Evolutionary conservation across 2,797 vertebrate genomes (phyloP), one percentile per base, ranked within the genome.

Genomic region (Sebastes kiyomatsui): DNA sequence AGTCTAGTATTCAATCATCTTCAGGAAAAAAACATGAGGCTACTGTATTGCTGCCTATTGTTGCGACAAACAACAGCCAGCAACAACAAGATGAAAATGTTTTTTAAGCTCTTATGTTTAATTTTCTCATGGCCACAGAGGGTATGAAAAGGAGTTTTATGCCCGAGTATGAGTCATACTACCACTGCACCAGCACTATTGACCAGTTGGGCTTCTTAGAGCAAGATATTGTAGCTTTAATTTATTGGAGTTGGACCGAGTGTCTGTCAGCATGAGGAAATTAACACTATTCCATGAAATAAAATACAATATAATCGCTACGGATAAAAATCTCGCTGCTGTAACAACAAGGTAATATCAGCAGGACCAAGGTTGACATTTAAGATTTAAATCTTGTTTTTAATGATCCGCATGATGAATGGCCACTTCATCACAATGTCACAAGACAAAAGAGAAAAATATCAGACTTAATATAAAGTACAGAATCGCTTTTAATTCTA

Each of bases 371-470:
- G 59, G 79, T 71, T 87, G 90, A 87, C 86, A 87, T 87, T 82
- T 87, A 77, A 80, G 86, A 91, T 86, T 80, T 58, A 54, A 85
- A 89, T 91, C 85, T 66, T 80, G 78, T 85, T 80, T 82, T 81
- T 23, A 82, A 88, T 87, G 74, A 81, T 86, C 46, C 73, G 22
- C n/a, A 83, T 88, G 86, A 92, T 81, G 72, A 90, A 90, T 77
- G 67, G 79, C 75, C 55, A 67, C 78, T 85, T 79, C 68, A 71
- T 86, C 78, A 83, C 59, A 85, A 79, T 38, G 67, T 72, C 77
- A 70, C 38, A 46, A 79, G 77, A 78, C 83, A 72, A 83, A 65
- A 72, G 30, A 71, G 28, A 58, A 60, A 75, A 67, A 74, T 46
- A 72, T 60, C 38, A 33, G 76, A 79, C 75, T 80, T 91, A 75